phyloP scores from a whole-genome alignment of 1,140 invertebrate genomes.

The Caenorhabditis brenneri region DNA sequence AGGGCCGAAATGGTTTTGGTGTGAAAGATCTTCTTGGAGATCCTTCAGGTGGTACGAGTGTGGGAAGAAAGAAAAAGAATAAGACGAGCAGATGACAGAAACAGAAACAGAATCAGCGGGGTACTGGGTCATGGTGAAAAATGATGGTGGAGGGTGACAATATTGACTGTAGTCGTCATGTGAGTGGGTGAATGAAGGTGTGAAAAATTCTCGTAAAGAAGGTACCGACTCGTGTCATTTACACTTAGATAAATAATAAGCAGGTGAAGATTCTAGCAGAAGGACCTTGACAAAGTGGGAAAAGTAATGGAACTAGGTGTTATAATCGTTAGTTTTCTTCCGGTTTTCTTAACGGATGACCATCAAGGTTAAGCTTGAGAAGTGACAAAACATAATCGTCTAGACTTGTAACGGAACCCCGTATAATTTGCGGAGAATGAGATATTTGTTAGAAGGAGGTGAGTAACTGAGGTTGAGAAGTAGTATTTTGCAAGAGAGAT shows the following conservation, averaged over 20 bases:
- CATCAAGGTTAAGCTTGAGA: background rate
- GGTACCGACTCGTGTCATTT: no score
- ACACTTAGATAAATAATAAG: no score
- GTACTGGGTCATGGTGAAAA: constrained; percentile 27
- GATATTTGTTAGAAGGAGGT: background rate
- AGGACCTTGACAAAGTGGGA: background rate
- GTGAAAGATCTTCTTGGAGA: background rate
- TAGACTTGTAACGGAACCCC: background rate
- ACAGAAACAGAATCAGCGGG: background rate
- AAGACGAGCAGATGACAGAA: background rate
- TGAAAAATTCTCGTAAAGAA: no score
- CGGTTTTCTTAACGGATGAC: background rate
- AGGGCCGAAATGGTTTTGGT: constrained; percentile 7
- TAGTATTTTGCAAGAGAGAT: no score
- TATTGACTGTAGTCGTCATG: background rate
- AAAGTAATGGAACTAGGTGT: background rate
- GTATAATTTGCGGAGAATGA: background rate
- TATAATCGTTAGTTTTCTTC: background rate
- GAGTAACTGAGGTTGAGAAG: background rate
- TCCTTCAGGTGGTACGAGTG: constrained; percentile 1
- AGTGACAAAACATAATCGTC: background rate
- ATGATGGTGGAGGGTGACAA: background rate
- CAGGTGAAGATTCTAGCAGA: background rate
- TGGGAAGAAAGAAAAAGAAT: background rate
- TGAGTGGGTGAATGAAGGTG: background rate